phyloP scores from a whole-genome alignment of 2,113 vertebrate genomes.

The Tupaia chinensis region DNA sequence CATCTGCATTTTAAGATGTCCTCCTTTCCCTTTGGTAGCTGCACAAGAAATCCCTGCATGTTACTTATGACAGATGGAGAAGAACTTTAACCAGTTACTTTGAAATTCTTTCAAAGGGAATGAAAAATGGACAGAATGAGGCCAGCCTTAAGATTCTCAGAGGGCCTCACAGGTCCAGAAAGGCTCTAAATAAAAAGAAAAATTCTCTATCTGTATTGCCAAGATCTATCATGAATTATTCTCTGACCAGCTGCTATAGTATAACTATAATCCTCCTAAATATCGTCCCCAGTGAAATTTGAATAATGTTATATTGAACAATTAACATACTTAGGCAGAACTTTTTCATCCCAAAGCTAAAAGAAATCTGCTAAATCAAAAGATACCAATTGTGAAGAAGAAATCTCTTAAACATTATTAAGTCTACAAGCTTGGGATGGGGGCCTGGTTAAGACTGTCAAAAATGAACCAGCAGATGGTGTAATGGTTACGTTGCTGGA shows the following conservation, averaged over 20 bases:
- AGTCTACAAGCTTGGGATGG: background rate
- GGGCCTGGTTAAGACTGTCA: background rate
- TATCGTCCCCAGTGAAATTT: constrained; percentile 36
- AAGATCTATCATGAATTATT: constrained; percentile 6
- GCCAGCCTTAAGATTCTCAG: constrained; percentile 68
- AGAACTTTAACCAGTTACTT: constrained; percentile 64
- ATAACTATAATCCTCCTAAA: constrained; percentile 41
- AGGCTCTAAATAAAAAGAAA: constrained; percentile 66
- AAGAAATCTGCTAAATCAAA: constrained; percentile 55
- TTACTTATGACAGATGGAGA: constrained; percentile 59
- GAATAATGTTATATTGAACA: constrained; percentile 50
- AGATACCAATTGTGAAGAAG: background rate
- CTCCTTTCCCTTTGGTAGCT: constrained; percentile 14
- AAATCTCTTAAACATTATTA: background rate
- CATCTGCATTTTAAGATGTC: background rate
- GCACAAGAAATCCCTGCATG: constrained; percentile 7
- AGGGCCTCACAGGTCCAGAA: constrained; percentile 54
- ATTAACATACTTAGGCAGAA: constrained; percentile 45
- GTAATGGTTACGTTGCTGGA: too few species aligned
- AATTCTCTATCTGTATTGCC: constrained; percentile 40
- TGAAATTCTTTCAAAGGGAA: constrained; percentile 78
- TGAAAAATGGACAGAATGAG: constrained; percentile 80
- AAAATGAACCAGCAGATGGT: background rate
- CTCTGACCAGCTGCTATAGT: constrained; percentile 54
- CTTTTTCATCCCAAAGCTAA: constrained; percentile 52